Conservation (phyloP, 2,888 invertebrate genomes). For the Synanthedon tipuliformis region DNA sequence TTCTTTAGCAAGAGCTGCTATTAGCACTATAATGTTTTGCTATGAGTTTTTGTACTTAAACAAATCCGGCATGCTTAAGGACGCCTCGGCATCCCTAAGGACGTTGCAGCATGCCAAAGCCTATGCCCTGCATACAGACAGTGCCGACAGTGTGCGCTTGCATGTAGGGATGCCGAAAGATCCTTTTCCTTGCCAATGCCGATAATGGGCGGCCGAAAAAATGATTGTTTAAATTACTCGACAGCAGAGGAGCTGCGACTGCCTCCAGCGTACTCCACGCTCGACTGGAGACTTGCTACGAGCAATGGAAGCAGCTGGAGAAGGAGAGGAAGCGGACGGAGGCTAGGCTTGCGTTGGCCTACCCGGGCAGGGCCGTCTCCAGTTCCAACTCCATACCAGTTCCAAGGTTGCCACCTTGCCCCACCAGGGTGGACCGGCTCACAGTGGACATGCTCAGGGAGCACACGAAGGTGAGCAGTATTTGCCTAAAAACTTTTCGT, state of each 20-base stretch:
- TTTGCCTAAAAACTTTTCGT: no score
- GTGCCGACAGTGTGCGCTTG: no score
- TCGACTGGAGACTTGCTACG: constrained; percentile 81
- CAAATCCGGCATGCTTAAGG: no score
- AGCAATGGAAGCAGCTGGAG: constrained; percentile 83
- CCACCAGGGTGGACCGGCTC: constrained; percentile 81
- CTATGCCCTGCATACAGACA: no score
- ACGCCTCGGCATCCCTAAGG: no score
- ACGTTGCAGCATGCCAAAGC: no score
- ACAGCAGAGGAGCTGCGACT: constrained; percentile 45
- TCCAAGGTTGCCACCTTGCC: constrained; percentile 81
- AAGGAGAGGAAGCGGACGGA: constrained; percentile 85
- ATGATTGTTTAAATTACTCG: constrained; percentile 18
- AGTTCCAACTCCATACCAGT: constrained; percentile 81
- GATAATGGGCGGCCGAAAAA: no score
- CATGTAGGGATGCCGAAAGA: no score
- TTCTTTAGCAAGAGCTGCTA: no score
- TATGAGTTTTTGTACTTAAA: no score
- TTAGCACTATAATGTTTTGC: no score
- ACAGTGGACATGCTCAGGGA: constrained; percentile 85
- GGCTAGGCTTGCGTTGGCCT: constrained; percentile 80
- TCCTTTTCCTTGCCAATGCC: no score
- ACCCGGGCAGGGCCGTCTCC: constrained; percentile 82
- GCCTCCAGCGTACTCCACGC: constrained; percentile 75
- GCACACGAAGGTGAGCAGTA: constrained; percentile 72